A percentile compares a stretch with the other conserved stretches of the same genome.
Evolutionary conservation across 1,140 invertebrate genomes (phyloP).

Genomic region (Belonocnema kinseyi): DNA sequence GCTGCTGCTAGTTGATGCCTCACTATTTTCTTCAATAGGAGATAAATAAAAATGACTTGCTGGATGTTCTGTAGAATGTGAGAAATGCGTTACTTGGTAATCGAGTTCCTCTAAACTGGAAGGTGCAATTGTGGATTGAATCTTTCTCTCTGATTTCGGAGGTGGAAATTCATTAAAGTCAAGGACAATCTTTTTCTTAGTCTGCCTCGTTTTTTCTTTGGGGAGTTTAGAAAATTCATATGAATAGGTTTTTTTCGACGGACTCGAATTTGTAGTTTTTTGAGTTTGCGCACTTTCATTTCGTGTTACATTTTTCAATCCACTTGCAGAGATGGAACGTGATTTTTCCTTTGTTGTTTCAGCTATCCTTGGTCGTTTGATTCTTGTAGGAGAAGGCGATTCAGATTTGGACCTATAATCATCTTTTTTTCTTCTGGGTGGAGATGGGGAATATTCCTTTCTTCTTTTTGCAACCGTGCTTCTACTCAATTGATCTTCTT

Average conservation of each 20-base stretch:
- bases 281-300: slow-evolving; percentile 13
- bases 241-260: not conserved
- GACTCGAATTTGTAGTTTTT: not conserved
- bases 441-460: slow-evolving; percentile 35
- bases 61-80: slow-evolving; percentile 41
- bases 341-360: slow-evolving; percentile 40
- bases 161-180: slow-evolving; percentile 66
- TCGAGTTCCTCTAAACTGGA: not conserved
- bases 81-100: slow-evolving; percentile 13
- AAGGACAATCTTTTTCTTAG: slow-evolving; percentile 52
- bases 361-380: slow-evolving; percentile 40
- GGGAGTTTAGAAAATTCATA: not conserved
- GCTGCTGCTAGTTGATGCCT: slow-evolving; percentile 74
- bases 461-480: slow-evolving; percentile 10
- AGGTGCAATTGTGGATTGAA: slow-evolving; percentile 3
- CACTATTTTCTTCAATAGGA: slow-evolving; percentile 79
- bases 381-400: slow-evolving; percentile 54
- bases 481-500: not conserved
- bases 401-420: slow-evolving; percentile 37
- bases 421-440: slow-evolving; percentile 36
- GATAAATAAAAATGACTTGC: slow-evolving; percentile 70
- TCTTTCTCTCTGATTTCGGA: slow-evolving; percentile 36
- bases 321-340: slow-evolving; percentile 45
- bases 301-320: not conserved
- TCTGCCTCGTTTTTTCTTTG: slow-evolving; percentile 41